These are phyloP conservation scores for Lepidochitona cinerea DNA, from an alignment of 2,888 invertebrate species.

Conservation along the genomic window DNA sequence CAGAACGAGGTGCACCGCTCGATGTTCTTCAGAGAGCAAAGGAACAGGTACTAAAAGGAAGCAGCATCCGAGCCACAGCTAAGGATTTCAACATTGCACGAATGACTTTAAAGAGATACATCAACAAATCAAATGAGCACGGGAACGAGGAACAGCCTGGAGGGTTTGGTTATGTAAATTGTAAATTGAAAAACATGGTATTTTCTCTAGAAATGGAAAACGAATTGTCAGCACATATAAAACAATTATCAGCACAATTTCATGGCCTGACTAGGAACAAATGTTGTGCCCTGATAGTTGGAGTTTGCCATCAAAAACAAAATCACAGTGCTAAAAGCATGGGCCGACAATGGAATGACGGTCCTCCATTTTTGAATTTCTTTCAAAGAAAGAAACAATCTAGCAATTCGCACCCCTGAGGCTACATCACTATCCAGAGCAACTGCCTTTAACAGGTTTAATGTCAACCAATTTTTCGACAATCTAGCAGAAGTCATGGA, in stretches of 20 bases:
- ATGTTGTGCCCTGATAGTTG: background rate
- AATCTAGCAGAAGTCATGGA: too few species aligned
- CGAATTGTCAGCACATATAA: background rate
- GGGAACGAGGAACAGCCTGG: too few species aligned
- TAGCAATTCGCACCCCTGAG: conserved; percentile 29
- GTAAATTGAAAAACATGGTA: background rate
- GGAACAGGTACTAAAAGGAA: conserved; percentile 81
- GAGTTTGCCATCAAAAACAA: too few species aligned
- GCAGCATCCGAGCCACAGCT: conserved; percentile 88
- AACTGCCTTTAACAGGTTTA: conserved; percentile 29
- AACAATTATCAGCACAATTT: background rate
- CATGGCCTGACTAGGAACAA: background rate
- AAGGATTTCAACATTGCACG: conserved; percentile 32
- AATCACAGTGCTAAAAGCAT: too few species aligned
- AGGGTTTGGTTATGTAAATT: too few species aligned
- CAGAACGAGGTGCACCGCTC: conserved; percentile 6
- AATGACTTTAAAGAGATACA: conserved; percentile 67
- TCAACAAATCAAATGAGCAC: too few species aligned
- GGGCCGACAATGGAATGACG: background rate
- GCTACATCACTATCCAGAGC: conserved; percentile 33
- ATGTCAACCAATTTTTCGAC: conserved; percentile 29
- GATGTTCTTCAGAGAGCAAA: conserved; percentile 73
- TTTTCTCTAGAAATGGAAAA: background rate
- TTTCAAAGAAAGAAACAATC: background rate
- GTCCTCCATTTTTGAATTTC: too few species aligned